Base-by-base conservation (phyloP, 2,113 vertebrate genomes). In the Scalopus aquaticus region DNA sequence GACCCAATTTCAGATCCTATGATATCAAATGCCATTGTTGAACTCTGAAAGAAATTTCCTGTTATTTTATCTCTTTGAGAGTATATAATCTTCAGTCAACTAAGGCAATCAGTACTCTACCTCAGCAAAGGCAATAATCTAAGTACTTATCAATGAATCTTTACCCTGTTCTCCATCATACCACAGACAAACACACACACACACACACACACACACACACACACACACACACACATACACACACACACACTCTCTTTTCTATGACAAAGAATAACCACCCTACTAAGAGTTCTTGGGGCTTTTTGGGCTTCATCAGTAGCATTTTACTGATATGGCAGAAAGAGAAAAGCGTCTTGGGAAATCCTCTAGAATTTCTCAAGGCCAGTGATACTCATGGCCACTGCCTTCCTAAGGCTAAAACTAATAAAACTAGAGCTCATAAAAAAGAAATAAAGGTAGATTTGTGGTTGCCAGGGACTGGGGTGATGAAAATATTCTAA, bases 1-100 rank as follows among this genome's bases (percentile, higher is more conserved):
- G 85, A 80, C 26, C 19, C 58, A 54, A 3, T 76, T 39, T 95
- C 92, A 35, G 51, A 46, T 46, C 89, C 30, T 32, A 15, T 44
- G 54, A 51, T 88, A 32, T 79, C 72, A 70, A 51, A 80, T 95
- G 42, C 13, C 62, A 93, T 90, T 67, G 58, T 90, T 85, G 90
- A 95, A 87, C 46, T 83, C n/a, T 44, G 22, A 49, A 88, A 96
- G 46, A 65, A 76, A 90, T 51, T 37, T 39, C 13, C 13, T 73
- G 24, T 35, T 78, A 16, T 70, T 73, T 62, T 72, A 74, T 87
- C 46, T 96, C 88, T 95, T 62, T 6, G 26, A 70, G 81, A 84
- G 26, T 93, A 39, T 72, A 51, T 28, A 22, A 22, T 89, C 82
- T 60, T 91, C 39, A 84, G 51, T n/a, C 60, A 77, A 15, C 19